Base-by-base conservation (phyloP, 2,797 vertebrate species). In the Nasua narica region DNA sequence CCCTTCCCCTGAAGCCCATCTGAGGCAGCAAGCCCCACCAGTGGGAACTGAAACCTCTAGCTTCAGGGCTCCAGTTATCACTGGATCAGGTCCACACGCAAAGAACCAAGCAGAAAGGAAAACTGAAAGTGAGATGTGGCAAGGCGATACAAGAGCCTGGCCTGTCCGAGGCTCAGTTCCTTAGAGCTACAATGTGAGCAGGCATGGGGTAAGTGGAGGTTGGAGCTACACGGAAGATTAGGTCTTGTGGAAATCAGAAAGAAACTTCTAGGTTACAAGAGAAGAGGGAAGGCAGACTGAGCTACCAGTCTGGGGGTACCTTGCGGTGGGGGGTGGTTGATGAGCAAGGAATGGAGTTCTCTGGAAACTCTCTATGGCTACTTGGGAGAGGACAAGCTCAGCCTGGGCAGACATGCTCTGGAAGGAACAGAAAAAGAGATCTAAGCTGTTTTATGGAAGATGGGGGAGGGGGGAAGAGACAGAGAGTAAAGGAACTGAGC, bases 21-120 rank as follows among this genome's bases (percentile, higher is more conserved):
- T 97, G 98, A 98, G 97, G 97, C 95, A 97, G 97, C 90, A 0
- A 69, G 88, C 40, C 69, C 83, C 27, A 0, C 29, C 91, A 97
- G 97, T 96, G 97, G 98, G 98, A 98, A 99, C 98, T 0, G 98
- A 98, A 98, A 98, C 98, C 98, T 95, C 96, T 85, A 97, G 95
- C 98, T 98, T 97, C 96, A 87, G 97, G 97, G 97, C 94, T 96
- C 74, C 7, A 93, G 97, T 58, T 96, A 98, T 96, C 97, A 97
- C 94, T 97, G 79, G 97, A 97, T 95, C 94, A 89, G 94, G 93
- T 96, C 98, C 97, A 98, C 98, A 98, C 70, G 97, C 98, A 98
- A 74, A 1, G 98, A 97, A 96, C 93, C 94, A 23, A 97, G 97
- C 90, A 79, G 97, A 98, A 98, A 99, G 98, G 97, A 98, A 98